Evolutionary conservation across 2,888 invertebrate species (phyloP).

Genomic region (Amorpha juglandis): DNA sequence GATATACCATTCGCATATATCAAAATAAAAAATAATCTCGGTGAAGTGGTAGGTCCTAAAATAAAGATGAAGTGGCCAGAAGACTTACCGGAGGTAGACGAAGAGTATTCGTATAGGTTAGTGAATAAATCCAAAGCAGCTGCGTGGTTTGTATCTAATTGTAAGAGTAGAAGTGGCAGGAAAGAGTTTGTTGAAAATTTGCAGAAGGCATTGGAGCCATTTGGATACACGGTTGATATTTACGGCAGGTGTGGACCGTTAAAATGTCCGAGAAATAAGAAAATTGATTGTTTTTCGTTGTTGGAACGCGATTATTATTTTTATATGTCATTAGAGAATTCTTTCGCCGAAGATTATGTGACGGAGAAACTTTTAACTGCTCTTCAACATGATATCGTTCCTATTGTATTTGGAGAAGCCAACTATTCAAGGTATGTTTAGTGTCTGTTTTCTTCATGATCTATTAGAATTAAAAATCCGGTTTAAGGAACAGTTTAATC

Average conservation of each 20-base stretch:
- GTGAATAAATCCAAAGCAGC: conserved; percentile 66
- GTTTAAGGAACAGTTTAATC: too few species aligned
- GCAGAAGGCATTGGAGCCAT: conserved; percentile 48
- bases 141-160: conserved; percentile 78
- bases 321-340: conserved; percentile 89
- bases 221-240: conserved; percentile 72
- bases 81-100: conserved; percentile 41
- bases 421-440: conserved; percentile 81
- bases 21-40: conserved; percentile 52
- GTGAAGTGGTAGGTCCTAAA: conserved; percentile 65
- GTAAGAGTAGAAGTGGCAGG: conserved; percentile 58
- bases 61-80: conserved; percentile 52
- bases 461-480: too few species aligned
- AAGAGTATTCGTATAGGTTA: conserved; percentile 46
- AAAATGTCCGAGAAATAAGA: conserved; percentile 51
- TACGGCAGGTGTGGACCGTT: conserved; percentile 81
- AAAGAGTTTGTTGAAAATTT: conserved; percentile 50
- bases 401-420: conserved; percentile 87
- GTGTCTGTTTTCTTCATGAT: not conserved
- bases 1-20: conserved; percentile 70
- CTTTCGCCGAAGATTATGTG: conserved; percentile 84
- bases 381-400: conserved; percentile 84
- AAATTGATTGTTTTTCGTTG: conserved; percentile 56
- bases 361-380: conserved; percentile 86
- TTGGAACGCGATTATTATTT: conserved; percentile 87